These are phyloP conservation scores for Agrotis segetum DNA, from an alignment of 2,888 invertebrate genomes.

Conservation along the genomic window DNA sequence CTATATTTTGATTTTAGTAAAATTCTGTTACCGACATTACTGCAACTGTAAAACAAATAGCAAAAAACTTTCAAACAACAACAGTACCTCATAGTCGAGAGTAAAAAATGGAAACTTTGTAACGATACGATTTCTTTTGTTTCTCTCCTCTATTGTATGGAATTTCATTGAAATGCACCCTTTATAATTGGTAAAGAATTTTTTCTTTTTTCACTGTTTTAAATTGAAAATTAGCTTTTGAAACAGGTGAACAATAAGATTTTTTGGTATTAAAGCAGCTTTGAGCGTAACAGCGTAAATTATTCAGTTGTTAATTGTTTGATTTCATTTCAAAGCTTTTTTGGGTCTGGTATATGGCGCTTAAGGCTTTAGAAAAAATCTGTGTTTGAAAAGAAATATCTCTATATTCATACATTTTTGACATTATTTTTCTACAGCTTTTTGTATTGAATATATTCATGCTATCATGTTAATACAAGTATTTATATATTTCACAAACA, in stretches of 20 bases:
- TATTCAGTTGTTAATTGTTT: conserved; percentile 2
- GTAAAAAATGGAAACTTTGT: conserved; percentile 12
- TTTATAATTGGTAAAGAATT: neutral
- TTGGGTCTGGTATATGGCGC: neutral
- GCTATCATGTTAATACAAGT: too few species aligned
- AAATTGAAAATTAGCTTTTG: conserved; percentile 22
- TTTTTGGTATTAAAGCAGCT: neutral
- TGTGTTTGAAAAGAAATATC: too few species aligned
- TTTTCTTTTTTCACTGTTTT: conserved; percentile 30
- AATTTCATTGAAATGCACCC: conserved; percentile 27
- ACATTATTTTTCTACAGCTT: too few species aligned
- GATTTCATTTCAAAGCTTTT: neutral
- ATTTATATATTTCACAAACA: too few species aligned
- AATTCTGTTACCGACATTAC: neutral
- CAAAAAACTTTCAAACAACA: neutral
- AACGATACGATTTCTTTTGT: conserved; percentile 19
- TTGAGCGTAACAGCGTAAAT: neutral
- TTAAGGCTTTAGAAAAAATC: neutral
- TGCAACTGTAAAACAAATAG: neutral
- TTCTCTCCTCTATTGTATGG: conserved; percentile 10
- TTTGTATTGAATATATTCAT: too few species aligned
- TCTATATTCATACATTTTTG: too few species aligned
- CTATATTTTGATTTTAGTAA: neutral
- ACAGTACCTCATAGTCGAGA: neutral
- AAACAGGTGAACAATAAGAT: conserved; percentile 14